Conservation (phyloP, 2,113 vertebrate species). For the Anarhynchus alexandrinus region DNA sequence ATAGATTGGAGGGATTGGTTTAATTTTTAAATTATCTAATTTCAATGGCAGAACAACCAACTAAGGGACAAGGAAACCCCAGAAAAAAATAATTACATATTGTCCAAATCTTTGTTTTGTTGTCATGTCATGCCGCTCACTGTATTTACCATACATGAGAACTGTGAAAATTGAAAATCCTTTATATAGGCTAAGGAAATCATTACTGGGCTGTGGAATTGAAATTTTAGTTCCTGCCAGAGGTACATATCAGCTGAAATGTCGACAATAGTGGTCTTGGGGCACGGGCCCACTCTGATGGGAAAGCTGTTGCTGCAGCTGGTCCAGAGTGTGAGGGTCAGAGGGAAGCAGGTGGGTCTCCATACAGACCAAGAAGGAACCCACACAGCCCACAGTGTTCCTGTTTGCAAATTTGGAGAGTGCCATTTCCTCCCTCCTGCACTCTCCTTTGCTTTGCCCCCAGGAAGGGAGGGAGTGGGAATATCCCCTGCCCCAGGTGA, state of each 20-base stretch:
- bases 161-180: not conserved
- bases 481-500: not conserved
- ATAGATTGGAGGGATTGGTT: not conserved
- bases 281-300: not conserved
- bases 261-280: not conserved
- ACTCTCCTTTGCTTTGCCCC: not conserved
- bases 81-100: not conserved
- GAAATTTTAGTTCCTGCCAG: not conserved
- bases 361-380: not conserved
- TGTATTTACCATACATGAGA: not conserved
- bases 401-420: not conserved
- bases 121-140: not conserved
- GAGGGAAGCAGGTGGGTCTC: not conserved
- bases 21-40: not conserved
- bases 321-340: too few relatives aligned
- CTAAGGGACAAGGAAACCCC: not conserved
- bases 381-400: not conserved
- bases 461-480: not conserved
- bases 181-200: not conserved
- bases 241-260: not conserved
- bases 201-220: not conserved
- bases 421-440: accelerated
- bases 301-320: not conserved
- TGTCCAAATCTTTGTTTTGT: not conserved
- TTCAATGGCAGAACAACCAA: not conserved